Evolutionary conservation across 2,888 invertebrate species (phyloP).

Genomic region (Homarus gammarus): DNA sequence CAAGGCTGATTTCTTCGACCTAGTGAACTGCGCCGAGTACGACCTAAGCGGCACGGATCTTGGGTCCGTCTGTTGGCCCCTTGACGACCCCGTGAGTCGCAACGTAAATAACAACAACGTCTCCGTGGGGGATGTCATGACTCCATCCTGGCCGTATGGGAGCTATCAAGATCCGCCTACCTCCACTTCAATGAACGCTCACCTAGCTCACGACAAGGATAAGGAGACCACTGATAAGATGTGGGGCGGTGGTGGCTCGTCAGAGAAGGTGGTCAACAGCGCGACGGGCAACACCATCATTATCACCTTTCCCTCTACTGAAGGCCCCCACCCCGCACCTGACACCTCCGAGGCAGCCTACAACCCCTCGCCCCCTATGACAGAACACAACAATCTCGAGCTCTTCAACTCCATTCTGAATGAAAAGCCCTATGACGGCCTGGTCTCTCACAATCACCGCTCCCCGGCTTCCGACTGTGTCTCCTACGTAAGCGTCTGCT

Average conservation of each 20-base stretch:
- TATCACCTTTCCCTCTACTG: slow-evolving; percentile 67
- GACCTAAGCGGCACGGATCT: slow-evolving; percentile 56
- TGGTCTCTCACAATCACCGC: slow-evolving; percentile 74
- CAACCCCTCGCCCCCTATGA: slow-evolving; percentile 56
- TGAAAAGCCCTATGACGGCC: slow-evolving; percentile 73
- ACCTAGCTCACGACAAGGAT: slow-evolving; percentile 51
- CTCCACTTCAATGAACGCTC: slow-evolving; percentile 6
- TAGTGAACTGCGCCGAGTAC: slow-evolving; percentile 69
- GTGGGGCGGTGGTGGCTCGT: slow-evolving; percentile 72
- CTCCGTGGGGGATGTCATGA: slow-evolving; percentile 46
- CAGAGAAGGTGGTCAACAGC: slow-evolving; percentile 68
- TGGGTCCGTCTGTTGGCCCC: slow-evolving; percentile 57
- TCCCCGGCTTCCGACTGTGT: slow-evolving; percentile 75
- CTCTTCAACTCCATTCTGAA: slow-evolving; percentile 71
- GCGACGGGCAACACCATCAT: slow-evolving; percentile 74
- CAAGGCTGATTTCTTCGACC: slow-evolving; percentile 72
- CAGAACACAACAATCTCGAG: slow-evolving; percentile 61
- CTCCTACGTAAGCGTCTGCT: slow-evolving; percentile 73
- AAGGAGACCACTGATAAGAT: slow-evolving; percentile 73
- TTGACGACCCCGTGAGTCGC: slow-evolving; percentile 67
- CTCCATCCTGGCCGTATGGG: slow-evolving; percentile 50
- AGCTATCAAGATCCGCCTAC: slow-evolving; percentile 32
- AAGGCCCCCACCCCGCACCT: slow-evolving; percentile 43
- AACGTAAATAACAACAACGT: slow-evolving; percentile 39
- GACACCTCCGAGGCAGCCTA: slow-evolving; percentile 54